These are phyloP conservation scores for Trichoplusia ni DNA, from an alignment of 1,140 invertebrate species.

Conservation along the genomic window DNA sequence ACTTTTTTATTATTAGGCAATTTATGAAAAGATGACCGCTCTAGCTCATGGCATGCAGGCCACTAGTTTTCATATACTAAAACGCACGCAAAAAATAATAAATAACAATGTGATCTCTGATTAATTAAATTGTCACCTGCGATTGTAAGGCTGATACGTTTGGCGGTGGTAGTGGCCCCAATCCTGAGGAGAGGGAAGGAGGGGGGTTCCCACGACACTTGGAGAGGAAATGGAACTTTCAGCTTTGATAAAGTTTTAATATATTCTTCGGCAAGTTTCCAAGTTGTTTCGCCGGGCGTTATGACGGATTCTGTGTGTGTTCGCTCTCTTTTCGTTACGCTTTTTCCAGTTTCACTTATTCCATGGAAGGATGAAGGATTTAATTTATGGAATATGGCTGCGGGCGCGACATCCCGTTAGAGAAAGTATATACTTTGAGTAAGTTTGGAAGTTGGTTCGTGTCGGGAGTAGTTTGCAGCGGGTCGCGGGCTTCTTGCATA, in stretches of 20 bases:
- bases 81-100: neutral
- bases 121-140: conserved; percentile 29
- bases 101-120: conserved; percentile 15
- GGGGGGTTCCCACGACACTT: conserved; percentile 46
- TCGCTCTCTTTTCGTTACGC: conserved; percentile 44
- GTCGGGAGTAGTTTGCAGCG: neutral
- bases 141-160: neutral
- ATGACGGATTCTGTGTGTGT: conserved; percentile 63
- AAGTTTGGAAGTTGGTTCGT: conserved; percentile 26
- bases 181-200: conserved; percentile 18
- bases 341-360: conserved; percentile 44
- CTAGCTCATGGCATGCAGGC: too few relatives aligned
- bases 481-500: neutral
- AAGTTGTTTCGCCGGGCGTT: conserved; percentile 65
- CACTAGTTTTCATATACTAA: too few relatives aligned
- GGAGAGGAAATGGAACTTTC: conserved; percentile 69
- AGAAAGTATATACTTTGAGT: conserved; percentile 24
- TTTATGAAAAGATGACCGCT: too few relatives aligned
- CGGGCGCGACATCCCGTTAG: conserved; percentile 21
- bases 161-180: neutral
- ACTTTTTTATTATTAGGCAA: too few relatives aligned
- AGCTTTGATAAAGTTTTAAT: conserved; percentile 80
- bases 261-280: conserved; percentile 73
- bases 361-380: conserved; percentile 48
- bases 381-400: conserved; percentile 43